Percentiles rank a stretch among this genome's conserved stretches.
phyloP scores from a whole-genome alignment of 2,113 vertebrate species.

The Chlorodrepanis virens region DNA sequence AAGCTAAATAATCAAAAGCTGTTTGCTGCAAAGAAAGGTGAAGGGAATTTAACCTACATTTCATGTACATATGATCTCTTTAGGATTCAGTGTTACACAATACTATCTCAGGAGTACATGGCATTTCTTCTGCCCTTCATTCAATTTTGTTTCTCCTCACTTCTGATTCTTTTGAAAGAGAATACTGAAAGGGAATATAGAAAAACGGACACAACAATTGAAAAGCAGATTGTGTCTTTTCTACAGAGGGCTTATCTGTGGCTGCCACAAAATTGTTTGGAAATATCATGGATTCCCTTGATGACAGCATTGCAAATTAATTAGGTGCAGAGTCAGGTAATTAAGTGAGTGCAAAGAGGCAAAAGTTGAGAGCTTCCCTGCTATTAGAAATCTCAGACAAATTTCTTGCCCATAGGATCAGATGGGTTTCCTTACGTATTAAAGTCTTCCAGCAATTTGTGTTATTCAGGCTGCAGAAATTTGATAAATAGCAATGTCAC shows the following conservation, averaged over 20 bases:
- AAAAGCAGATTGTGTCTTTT: neutral
- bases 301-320: conserved; percentile 14
- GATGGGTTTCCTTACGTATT: neutral
- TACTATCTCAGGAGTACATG: neutral
- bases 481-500: neutral
- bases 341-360: neutral
- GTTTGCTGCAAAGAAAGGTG: neutral
- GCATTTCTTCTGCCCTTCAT: neutral
- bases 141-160: neutral
- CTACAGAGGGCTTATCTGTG: neutral
- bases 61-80: neutral
- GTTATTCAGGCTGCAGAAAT: neutral
- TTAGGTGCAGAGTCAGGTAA: conserved; percentile 18
- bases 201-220: neutral
- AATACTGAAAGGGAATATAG: neutral
- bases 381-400: neutral
- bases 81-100: neutral
- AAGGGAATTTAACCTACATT: neutral
- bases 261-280: conserved; percentile 14
- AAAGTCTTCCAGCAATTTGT: neutral
- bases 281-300: conserved; percentile 35
- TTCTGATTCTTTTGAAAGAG: neutral
- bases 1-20: neutral
- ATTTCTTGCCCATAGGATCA: neutral
- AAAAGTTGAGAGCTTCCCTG: conserved; percentile 7